Evolutionary conservation across 2,888 invertebrate genomes (phyloP), one percentile per base, ranked within the genome.

Genomic region (Galerucella pusilla): DNA sequence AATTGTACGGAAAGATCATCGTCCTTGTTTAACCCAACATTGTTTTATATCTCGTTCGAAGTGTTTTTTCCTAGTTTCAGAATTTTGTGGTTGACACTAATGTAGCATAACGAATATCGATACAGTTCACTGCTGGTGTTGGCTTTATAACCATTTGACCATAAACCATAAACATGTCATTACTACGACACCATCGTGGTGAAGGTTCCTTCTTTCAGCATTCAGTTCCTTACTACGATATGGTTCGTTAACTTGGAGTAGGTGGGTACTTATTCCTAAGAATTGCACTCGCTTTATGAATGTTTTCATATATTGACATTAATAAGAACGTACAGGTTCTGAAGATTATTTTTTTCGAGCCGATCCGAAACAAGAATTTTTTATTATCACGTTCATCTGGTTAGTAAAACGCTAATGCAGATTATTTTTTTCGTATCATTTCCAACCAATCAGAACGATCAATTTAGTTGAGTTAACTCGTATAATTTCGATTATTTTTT

Each of bases 141-240:
- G 76, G 75, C 71, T 72, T 69, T 54, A 71, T 77, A 76, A 74
- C 75, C 79, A 71, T 79, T 74, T 77, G 73, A 80, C 79, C 80
- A 80, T 80, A 80, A 80, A 78, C 80, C 77, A 80, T 80, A 79
- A 79, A 75, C 76, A 78, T 79, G 76, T 77, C 78, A 77, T 78
- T 77, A 77, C 71, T 69, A 57, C 76, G 75, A 77, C 75, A 76
- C 75, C 76, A 74, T 77, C 75, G 76, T 77, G 72, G 76, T 74
- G 72, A 75, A 78, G 73, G 75, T 65, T 75, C 61, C 54, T 71
- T 70, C 49, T 71, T 66, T 70, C 70, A 72, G 77, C 75, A 73
- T 71, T 68, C n/a, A 9, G 12, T 75, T 74, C 69, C 70, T 75
- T 74, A 70, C 71, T 75, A 71, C 65, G 75, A 74, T 65, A 78